These are phyloP conservation scores for Netelia melanura DNA, from an alignment of 2,888 invertebrate species.

Conservation along the genomic window DNA sequence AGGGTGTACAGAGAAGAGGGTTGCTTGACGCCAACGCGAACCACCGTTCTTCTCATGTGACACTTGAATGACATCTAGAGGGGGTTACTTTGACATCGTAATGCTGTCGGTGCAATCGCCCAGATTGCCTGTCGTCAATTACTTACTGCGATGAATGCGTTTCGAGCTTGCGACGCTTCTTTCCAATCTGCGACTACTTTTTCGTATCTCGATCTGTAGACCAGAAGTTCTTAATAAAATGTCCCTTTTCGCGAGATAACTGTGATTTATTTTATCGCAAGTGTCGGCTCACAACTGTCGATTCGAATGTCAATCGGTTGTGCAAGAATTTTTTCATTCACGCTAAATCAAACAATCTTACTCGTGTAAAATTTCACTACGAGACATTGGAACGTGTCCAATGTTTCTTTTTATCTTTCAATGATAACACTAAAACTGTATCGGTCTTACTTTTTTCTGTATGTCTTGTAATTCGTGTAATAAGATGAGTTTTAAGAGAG, in stretches of 20 bases:
- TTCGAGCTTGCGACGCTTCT: conserved; percentile 10
- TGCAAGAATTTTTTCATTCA: no score
- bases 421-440: no score
- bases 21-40: conserved; percentile 26
- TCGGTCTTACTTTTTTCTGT: no score
- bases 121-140: conserved; percentile 76
- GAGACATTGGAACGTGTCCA: no score
- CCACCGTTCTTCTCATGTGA: conserved; percentile 72
- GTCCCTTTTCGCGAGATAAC: neutral
- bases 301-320: no score
- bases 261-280: neutral
- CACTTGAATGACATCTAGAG: conserved; percentile 82
- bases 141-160: conserved; percentile 74
- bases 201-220: neutral
- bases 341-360: no score
- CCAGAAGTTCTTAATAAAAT: neutral
- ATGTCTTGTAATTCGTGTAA: no score
- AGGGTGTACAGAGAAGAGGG: conserved; percentile 40
- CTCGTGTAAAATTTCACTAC: no score
- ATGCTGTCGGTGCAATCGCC: conserved; percentile 75
- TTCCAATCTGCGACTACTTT: neutral
- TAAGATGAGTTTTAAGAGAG: no score
- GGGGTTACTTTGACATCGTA: conserved; percentile 80
- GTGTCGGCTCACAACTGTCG: no score
- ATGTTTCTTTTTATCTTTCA: no score